These are phyloP conservation scores for Tenodera sinensis DNA, from an alignment of 2,888 invertebrate genomes.

Conservation along the genomic window DNA sequence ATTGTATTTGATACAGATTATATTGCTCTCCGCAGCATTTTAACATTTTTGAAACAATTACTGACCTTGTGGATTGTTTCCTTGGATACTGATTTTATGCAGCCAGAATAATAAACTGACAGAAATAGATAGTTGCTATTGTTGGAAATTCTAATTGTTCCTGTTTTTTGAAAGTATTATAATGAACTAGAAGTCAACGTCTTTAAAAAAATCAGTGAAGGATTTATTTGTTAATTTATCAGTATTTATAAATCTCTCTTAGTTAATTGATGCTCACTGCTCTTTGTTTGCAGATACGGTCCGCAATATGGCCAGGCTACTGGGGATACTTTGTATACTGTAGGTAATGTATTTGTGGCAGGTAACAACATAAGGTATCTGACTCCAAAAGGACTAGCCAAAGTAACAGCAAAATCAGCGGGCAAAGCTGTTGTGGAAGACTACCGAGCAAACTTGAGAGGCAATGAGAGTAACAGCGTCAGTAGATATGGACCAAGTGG, in stretches of 20 bases:
- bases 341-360: slow-evolving; percentile 65
- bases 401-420: slow-evolving; percentile 59
- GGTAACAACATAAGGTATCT: slow-evolving; percentile 62
- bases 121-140: too few species aligned
- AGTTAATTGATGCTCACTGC: background rate
- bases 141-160: too few species aligned
- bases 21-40: too few species aligned
- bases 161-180: too few species aligned
- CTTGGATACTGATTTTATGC: too few species aligned
- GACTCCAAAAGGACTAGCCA: slow-evolving; percentile 63
- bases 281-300: slow-evolving; percentile 57
- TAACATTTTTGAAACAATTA: too few species aligned
- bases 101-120: too few species aligned
- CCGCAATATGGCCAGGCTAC: slow-evolving; percentile 61
- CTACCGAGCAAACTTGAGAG: slow-evolving; percentile 37
- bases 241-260: background rate
- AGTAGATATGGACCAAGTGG: background rate
- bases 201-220: too few species aligned
- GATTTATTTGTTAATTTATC: too few species aligned
- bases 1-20: too few species aligned
- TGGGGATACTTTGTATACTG: slow-evolving; percentile 61
- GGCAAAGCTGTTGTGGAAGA: slow-evolving; percentile 54
- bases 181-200: too few species aligned
- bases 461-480: background rate
- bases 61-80: too few species aligned